Evolutionary conservation across 2,113 vertebrate genomes (phyloP).

Genomic region (Carassius carassius): DNA sequence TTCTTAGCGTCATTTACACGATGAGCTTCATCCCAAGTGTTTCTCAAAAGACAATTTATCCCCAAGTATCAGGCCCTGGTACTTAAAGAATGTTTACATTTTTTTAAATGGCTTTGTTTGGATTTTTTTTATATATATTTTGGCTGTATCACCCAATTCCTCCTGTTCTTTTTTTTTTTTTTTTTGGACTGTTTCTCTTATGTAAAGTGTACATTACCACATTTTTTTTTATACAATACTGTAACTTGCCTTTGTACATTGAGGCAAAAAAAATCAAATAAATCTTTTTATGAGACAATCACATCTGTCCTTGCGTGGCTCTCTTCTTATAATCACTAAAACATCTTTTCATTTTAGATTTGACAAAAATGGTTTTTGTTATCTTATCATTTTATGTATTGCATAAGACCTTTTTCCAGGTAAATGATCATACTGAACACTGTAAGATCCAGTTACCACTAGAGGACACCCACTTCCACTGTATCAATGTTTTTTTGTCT

Average conservation of each 20-base stretch:
- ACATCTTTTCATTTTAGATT: not conserved
- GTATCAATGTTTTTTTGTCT: not conserved
- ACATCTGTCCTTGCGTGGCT: constrained; percentile 72
- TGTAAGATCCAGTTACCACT: not conserved
- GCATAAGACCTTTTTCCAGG: not conserved
- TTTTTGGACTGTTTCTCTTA: constrained; percentile 73
- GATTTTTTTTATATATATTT: constrained; percentile 78
- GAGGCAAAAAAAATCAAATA: constrained; percentile 82
- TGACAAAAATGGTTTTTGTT: no score
- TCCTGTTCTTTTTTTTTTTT: constrained; percentile 52
- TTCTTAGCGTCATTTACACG: constrained; percentile 53
- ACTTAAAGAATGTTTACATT: constrained; percentile 86
- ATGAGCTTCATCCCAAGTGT: constrained; percentile 66
- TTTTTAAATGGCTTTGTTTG: constrained; percentile 83
- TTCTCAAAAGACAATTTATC: constrained; percentile 66
- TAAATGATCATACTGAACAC: not conserved
- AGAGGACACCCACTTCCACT: not conserved
- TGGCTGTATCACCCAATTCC: constrained; percentile 53
- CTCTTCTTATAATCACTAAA: constrained; percentile 25
- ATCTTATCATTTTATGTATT: no score
- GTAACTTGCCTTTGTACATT: constrained; percentile 96
- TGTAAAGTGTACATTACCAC: constrained; percentile 97
- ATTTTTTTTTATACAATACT: constrained; percentile 94
- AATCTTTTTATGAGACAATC: constrained; percentile 99
- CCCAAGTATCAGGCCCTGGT: constrained; percentile 72